Base-by-base conservation (phyloP, 53 echinoderm and acorn worm genomes). In the Astropecten irregularis region DNA sequence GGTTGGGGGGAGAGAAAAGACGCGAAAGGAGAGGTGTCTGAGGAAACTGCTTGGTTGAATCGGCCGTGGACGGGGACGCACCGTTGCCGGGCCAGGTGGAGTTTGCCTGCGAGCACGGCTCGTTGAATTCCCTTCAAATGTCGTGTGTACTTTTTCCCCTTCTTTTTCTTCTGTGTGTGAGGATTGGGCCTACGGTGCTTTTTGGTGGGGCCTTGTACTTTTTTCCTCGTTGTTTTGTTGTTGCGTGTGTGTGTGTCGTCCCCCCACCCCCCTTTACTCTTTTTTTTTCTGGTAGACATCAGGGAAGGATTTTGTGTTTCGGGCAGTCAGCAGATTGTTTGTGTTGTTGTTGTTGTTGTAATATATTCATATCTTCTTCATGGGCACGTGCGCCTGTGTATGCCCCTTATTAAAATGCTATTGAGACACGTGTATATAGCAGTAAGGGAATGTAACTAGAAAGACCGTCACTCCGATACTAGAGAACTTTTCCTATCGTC, bases 21-120 rank as follows among this genome's bases (percentile, higher is more conserved):
- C n/a, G 62, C 61, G 79, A 62, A 79, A 79, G 79, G n/a, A 79
- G 61, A 79, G 79, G 79, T 79, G 79, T 79, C 61, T 79, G 79
- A 22, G 61, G 62, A 62, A 46, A 56, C 57, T n/a, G n/a, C n/a
- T n/a, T n/a, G n/a, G n/a, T 62, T 9, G 79, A 56, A 79, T 79
- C 61, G 6, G 56, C 27, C 47, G 79, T 79, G 61, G 60, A n/a
- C n/a, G 56, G 40, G 42, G 61, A 79, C 61, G 79, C 61, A 62
- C 46, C 79, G 39, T 61, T 79, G 27, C 46, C n/a, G 39, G n/a
- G 62, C 46, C 79, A 79, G 79, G 61, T 79, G 79, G 79, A 25
- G 20, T 40, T 42, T n/a, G 44, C 20, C 31, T 31, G 19, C 44
- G 32, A 23, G 35, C 16, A 79, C 49, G 79, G 42, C 62, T 79